Percentiles rank a stretch among this genome's conserved stretches.
These are phyloP conservation scores for Malthinus seriepunctatus DNA, from an alignment of 2,888 invertebrate genomes.

Conservation along the genomic window DNA sequence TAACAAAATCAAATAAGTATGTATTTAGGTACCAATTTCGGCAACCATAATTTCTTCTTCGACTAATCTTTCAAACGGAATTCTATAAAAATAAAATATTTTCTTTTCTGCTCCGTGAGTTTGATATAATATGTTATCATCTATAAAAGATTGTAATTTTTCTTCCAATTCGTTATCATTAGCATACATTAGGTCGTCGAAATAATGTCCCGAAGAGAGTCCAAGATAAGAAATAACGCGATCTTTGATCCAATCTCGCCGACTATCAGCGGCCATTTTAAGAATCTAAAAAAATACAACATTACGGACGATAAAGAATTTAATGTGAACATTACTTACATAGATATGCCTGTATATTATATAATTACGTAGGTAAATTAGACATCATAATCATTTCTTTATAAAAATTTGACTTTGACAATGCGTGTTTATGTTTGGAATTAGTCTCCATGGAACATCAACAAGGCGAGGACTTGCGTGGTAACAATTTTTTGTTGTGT, in stretches of 20 bases:
- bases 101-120: constrained; percentile 59
- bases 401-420: too few species aligned
- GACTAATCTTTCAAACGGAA: constrained; percentile 70
- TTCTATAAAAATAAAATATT: constrained; percentile 69
- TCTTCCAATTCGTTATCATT: constrained; percentile 60
- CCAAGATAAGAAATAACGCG: constrained; percentile 64
- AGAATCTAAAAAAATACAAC: too few species aligned
- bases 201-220: constrained; percentile 59
- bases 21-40: constrained; percentile 65
- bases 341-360: too few species aligned
- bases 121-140: constrained; percentile 55
- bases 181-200: constrained; percentile 62
- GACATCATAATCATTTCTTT: too few species aligned
- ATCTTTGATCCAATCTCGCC: constrained; percentile 72
- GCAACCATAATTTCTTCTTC: constrained; percentile 74
- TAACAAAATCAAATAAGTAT: not conserved
- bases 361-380: too few species aligned
- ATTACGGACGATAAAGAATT: too few species aligned
- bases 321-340: too few species aligned
- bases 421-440: too few species aligned
- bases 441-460: too few species aligned
- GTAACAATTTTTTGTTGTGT: too few species aligned
- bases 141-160: constrained; percentile 59
- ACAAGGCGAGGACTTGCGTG: too few species aligned
- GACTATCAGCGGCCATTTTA: constrained; percentile 36